phyloP scores from a whole-genome alignment of 2,888 invertebrate species.

The Amphipoea lucens region DNA sequence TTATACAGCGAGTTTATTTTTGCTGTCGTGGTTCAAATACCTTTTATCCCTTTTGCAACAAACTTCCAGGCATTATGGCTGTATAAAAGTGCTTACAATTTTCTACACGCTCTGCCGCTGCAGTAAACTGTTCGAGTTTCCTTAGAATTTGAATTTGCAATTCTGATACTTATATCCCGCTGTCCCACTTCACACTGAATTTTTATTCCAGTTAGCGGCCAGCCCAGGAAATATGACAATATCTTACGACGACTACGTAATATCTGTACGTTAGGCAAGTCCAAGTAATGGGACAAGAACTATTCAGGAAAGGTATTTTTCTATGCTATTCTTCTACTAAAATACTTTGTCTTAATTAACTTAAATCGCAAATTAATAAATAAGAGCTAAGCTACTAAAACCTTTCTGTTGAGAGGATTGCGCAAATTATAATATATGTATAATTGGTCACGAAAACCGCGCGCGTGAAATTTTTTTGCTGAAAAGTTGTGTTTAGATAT shows the following conservation, averaged over 20 bases:
- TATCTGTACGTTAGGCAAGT: slow-evolving; percentile 9
- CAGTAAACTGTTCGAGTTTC: slow-evolving; percentile 63
- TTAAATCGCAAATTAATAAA: no score
- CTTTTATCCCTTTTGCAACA: slow-evolving; percentile 23
- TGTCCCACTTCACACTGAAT: slow-evolving; percentile 58
- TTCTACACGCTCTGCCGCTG: slow-evolving; percentile 50
- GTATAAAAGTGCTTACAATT: slow-evolving; percentile 55
- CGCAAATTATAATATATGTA: background rate
- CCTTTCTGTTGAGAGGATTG: background rate
- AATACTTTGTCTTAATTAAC: background rate
- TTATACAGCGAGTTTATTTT: background rate
- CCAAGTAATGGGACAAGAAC: background rate
- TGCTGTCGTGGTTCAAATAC: slow-evolving; percentile 1
- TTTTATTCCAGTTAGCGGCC: slow-evolving; percentile 58
- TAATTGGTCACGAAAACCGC: background rate
- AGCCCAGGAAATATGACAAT: slow-evolving; percentile 55
- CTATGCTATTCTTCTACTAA: background rate
- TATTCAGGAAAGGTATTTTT: slow-evolving; percentile 6
- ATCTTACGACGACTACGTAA: slow-evolving; percentile 21
- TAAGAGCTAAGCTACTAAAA: background rate
- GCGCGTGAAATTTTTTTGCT: background rate
- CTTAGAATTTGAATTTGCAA: slow-evolving; percentile 64
- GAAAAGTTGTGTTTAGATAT: background rate
- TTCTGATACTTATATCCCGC: slow-evolving; percentile 61
- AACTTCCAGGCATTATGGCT: slow-evolving; percentile 35